Evolutionary conservation across 2,888 invertebrate genomes (phyloP).

Genomic region (Heliothis peltigera): DNA sequence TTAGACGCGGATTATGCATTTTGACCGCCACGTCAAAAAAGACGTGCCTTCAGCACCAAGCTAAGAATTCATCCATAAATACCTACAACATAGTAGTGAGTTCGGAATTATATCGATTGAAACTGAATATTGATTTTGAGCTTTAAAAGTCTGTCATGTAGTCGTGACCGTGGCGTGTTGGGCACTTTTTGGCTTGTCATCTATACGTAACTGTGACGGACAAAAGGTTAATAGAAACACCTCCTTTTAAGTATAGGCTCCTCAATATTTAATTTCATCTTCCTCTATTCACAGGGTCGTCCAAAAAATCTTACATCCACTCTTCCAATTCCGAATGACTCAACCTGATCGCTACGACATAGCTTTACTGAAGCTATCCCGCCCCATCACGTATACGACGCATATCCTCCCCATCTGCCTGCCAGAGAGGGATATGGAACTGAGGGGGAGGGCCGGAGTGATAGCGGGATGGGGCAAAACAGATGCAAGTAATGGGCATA

Average conservation of each 20-base stretch:
- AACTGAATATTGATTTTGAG: too few relatives aligned
- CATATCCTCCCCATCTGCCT: constrained; percentile 95
- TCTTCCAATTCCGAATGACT: constrained; percentile 94
- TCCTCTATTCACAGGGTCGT: constrained; percentile 86
- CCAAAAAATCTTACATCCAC: constrained; percentile 94
- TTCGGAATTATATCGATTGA: too few relatives aligned
- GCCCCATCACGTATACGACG: constrained; percentile 90
- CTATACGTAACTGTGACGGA: too few relatives aligned
- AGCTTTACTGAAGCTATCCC: constrained; percentile 93
- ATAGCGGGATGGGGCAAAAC: constrained; percentile 97
- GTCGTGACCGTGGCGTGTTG: too few relatives aligned
- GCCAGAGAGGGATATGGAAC: constrained; percentile 87
- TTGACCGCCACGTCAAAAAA: too few relatives aligned
- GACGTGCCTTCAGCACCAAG: too few relatives aligned
- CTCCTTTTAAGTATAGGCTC: not conserved
- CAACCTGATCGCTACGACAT: constrained; percentile 96
- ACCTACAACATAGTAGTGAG: too few relatives aligned
- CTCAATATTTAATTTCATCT: not conserved
- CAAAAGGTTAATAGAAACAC: too few relatives aligned
- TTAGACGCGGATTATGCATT: too few relatives aligned
- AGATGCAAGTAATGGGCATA: constrained; percentile 92
- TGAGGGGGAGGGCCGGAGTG: constrained; percentile 81
- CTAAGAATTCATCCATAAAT: too few relatives aligned
- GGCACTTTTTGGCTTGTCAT: too few relatives aligned
- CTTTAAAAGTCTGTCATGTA: too few relatives aligned